Percentiles rank a stretch among this genome's conserved stretches.
Conservation (phyloP, 2,797 vertebrate genomes). For the Paguma larvata region DNA sequence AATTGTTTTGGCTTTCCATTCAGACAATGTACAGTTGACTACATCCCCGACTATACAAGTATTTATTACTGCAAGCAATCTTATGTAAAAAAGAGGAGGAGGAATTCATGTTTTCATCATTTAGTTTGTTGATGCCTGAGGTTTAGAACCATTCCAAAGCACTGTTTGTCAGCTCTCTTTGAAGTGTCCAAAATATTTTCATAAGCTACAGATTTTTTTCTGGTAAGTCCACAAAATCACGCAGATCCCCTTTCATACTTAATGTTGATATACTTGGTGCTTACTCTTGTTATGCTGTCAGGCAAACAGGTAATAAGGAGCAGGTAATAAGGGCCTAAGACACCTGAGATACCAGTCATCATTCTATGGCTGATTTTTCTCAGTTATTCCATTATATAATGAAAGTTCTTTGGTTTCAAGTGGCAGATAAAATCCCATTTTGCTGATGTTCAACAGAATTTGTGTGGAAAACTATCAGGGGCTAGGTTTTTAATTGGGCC, state of each 20-base stretch:
- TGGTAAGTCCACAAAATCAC: constrained; percentile 28
- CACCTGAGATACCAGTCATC: neutral
- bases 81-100: constrained; percentile 50
- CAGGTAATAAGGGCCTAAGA: constrained; percentile 26
- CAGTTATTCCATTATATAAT: constrained; percentile 36
- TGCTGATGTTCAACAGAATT: constrained; percentile 42
- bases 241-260: constrained; percentile 4
- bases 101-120: constrained; percentile 69
- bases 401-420: constrained; percentile 45
- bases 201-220: constrained; percentile 44
- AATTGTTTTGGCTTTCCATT: constrained; percentile 53
- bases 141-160: constrained; percentile 67
- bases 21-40: constrained; percentile 31
- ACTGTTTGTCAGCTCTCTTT: constrained; percentile 67
- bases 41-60: neutral
- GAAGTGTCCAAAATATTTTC: constrained; percentile 62
- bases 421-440: constrained; percentile 22
- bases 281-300: constrained; percentile 61
- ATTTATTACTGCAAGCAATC: constrained; percentile 62
- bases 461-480: neutral
- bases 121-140: constrained; percentile 69
- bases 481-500: constrained; percentile 1
- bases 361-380: constrained; percentile 5
- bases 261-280: constrained; percentile 1
- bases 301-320: neutral